Evolutionary conservation across 2,888 invertebrate species (phyloP), one percentile per base, ranked within the genome.

Genomic region (Heteropelma amictum): DNA sequence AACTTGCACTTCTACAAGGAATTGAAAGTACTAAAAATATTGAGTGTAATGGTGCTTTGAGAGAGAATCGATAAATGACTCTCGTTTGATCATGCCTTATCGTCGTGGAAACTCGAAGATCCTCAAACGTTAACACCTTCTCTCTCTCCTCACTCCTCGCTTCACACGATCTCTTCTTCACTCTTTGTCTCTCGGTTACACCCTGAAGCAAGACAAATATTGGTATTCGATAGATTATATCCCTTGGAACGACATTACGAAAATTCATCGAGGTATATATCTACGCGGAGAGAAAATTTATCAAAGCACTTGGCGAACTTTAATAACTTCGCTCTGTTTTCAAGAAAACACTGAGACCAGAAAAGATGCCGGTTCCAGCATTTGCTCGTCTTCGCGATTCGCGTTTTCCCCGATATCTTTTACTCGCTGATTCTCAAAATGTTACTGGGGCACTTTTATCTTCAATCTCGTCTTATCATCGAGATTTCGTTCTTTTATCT

Each of bases 11-110:
- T 1, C 6, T 30, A 6, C 30, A 30, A 30, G 10, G 1, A 30
- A 30, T 30, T 30, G 6, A 1, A 30, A 10, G 30, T 8, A 30
- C 30, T 1, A 3, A 3, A 30, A 2, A 30, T 30, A 8, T 30
- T 10, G n/a, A n/a, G n/a, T 30, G 1, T 10, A 30, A 30, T 0
- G 1, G 2, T 30, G 6, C 17, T 42, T 14, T 42, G 1, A 42
- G 17, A 17, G 7, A 42, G 12, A 17, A 17, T 17, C 42, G 17
- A 26, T 17, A 42, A 35, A 64, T 69, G 38, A 53, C 38, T 69
- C 21, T 58, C 63, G 63, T 51, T 73, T 51, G 58, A 73, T 63
- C 69, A 45, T 51, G 58, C 69, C 42, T 58, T 30, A 54, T 47
- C 54, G 54, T 10, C 7, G 35, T 12, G 23, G n/a, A 40, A 68